These are phyloP conservation scores for Macrostomum cliftonense DNA, from an alignment of 2,888 invertebrate genomes.

Conservation along the genomic window DNA sequence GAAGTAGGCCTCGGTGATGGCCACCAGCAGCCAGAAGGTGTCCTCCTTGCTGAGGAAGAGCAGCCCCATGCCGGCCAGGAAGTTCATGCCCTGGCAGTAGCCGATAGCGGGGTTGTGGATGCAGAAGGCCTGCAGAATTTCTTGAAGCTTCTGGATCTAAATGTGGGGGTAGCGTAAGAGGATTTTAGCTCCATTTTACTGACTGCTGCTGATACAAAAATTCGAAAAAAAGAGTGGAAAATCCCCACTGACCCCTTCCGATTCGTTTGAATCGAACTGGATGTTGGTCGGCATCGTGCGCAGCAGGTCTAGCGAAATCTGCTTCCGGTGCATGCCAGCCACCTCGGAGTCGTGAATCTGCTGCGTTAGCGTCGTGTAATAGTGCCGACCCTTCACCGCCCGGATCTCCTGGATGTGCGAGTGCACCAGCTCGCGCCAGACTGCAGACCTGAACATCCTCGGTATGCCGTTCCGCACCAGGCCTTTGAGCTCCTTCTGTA, in stretches of 20 bases:
- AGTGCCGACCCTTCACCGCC: conserved; percentile 37
- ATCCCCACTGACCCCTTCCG: conserved; percentile 39
- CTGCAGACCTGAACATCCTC: conserved; percentile 33
- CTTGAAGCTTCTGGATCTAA: conserved; percentile 40
- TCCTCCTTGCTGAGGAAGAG: conserved; percentile 42
- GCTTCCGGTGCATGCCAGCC: conserved; percentile 40
- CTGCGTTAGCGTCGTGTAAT: conserved; percentile 39
- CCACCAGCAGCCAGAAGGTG: conserved; percentile 43
- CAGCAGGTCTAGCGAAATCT: conserved; percentile 41
- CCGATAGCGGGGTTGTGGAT: conserved; percentile 41
- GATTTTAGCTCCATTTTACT: neutral
- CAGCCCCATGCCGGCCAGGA: conserved; percentile 41
- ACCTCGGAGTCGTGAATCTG: conserved; percentile 38
- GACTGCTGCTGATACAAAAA: no score
- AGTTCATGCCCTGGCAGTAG: conserved; percentile 45
- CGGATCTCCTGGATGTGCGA: conserved; percentile 35
- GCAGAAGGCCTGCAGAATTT: conserved; percentile 42
- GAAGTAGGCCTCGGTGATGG: conserved; percentile 41
- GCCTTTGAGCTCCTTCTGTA: conserved; percentile 35
- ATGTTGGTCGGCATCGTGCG: conserved; percentile 43
- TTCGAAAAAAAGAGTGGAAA: no score
- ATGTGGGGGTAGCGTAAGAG: neutral
- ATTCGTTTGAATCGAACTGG: conserved; percentile 38
- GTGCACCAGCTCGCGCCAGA: conserved; percentile 39
- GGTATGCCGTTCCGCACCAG: conserved; percentile 41